phyloP scores from a whole-genome alignment of 2,888 invertebrate genomes.

The Colostygia pectinataria region DNA sequence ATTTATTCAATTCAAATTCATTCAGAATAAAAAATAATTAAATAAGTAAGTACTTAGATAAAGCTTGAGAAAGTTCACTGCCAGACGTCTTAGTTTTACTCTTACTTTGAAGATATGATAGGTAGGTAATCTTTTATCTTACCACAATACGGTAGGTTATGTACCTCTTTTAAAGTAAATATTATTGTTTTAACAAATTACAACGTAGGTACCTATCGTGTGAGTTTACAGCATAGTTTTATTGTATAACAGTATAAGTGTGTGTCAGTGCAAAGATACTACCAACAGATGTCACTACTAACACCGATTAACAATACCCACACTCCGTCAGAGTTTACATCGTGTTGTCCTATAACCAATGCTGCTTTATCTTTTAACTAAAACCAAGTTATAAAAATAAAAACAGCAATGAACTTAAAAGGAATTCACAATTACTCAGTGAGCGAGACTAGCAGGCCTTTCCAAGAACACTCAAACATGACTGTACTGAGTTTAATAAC shows the following conservation, averaged over 20 bases:
- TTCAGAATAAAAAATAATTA: too few relatives aligned
- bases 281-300: conserved; percentile 5
- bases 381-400: neutral
- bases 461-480: conserved; percentile 40
- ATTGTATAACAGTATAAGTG: neutral
- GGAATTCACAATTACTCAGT: conserved; percentile 16
- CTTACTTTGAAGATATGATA: too few relatives aligned
- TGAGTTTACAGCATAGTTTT: too few relatives aligned
- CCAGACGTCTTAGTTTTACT: too few relatives aligned
- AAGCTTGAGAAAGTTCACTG: too few relatives aligned
- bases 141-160: too few relatives aligned
- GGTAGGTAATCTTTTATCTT: too few relatives aligned
- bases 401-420: neutral
- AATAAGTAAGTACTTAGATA: too few relatives aligned
- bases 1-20: too few relatives aligned
- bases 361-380: neutral
- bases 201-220: too few relatives aligned
- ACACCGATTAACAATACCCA: neutral
- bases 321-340: neutral
- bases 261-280: neutral
- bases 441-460: conserved; percentile 34
- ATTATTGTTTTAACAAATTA: too few relatives aligned
- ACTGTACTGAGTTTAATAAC: conserved; percentile 18
- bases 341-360: neutral
- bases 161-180: too few relatives aligned